Percentiles rank a stretch among this genome's conserved stretches.
Conservation (phyloP, 2,113 vertebrate species). For the Rhombomys opimus region DNA sequence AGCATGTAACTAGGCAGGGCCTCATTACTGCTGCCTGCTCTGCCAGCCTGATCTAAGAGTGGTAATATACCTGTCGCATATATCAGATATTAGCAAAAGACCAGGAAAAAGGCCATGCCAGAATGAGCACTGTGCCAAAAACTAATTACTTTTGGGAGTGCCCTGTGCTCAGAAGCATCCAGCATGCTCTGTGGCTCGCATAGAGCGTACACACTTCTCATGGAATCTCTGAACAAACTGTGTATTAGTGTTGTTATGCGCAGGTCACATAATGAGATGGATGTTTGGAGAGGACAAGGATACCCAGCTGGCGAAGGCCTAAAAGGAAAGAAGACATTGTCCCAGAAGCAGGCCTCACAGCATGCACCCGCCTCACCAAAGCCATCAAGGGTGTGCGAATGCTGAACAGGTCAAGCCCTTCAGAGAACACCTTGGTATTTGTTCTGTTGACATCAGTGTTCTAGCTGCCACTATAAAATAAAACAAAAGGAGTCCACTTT, state of each 20-base stretch:
- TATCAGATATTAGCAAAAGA: background rate
- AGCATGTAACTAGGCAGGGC: background rate
- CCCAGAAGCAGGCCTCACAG: background rate
- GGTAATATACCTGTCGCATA: background rate
- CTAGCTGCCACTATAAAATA: background rate
- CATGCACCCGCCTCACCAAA: background rate
- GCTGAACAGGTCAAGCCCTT: rapidly evolving
- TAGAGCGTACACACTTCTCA: background rate
- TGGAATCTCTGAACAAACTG: background rate
- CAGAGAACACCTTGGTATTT: too few relatives aligned
- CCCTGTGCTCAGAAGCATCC: background rate
- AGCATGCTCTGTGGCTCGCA: background rate
- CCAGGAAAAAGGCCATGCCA: background rate
- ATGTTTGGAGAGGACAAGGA: background rate
- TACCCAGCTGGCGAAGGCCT: background rate
- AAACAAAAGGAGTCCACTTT: background rate
- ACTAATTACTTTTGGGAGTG: background rate
- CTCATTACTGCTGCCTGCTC: background rate
- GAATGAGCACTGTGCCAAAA: too few relatives aligned
- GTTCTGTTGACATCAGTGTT: background rate
- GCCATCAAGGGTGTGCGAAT: rapidly evolving
- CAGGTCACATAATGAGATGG: too few relatives aligned
- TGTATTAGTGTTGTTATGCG: background rate
- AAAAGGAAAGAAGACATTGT: background rate
- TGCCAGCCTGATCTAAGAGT: background rate